Evolutionary conservation across 2,113 vertebrate species (phyloP), one percentile per base, ranked within the genome.

Genomic region (Corythornis vintsioides): DNA sequence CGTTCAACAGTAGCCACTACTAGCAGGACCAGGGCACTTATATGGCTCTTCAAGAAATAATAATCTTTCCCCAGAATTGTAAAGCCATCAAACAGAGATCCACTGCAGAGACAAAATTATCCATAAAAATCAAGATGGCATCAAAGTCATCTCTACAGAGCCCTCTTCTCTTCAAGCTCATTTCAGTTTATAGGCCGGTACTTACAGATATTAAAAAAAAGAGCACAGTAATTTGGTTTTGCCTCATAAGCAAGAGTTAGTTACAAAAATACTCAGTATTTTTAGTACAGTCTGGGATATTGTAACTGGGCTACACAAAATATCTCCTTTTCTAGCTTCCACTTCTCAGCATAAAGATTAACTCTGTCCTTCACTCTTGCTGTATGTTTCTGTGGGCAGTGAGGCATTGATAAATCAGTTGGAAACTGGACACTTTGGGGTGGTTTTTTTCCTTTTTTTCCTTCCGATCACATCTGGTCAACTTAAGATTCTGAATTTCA

Each of bases 181-280:
- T 80, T 83, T 19, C 69, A 77, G 45, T 94, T 74, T 88, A 93
- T 48, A 69, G 60, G 42, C 64, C 76, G 80, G 56, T 89, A 52
- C 86, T 91, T 89, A 66, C 1, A 67, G 64, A 76, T 31, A 1
- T 12, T 42, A 31, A 28, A 42, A 52, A 78, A 78, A 35, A 35
- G 10, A 42, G 15, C 21, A 42, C 29, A 86, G 56, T 59, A 48
- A 55, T 86, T 93, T 71, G 18, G n/a, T 77, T 94, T 95, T 95
- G 88, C 88, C 76, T 93, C 76, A 60, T 88, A 94, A 95, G 83
- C 83, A 91, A 90, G 52, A 90, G 45, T 81, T 94, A 60, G 78
- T 77, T 86, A 84, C 74, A 92, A 92, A 86, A 94, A 84, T 61
- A 89, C 31, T 85, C 22, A 25, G n/a, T 89, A 87, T 94, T 96